phyloP scores from a whole-genome alignment of 2,113 vertebrate genomes.

The Leucoraja erinaceus region DNA sequence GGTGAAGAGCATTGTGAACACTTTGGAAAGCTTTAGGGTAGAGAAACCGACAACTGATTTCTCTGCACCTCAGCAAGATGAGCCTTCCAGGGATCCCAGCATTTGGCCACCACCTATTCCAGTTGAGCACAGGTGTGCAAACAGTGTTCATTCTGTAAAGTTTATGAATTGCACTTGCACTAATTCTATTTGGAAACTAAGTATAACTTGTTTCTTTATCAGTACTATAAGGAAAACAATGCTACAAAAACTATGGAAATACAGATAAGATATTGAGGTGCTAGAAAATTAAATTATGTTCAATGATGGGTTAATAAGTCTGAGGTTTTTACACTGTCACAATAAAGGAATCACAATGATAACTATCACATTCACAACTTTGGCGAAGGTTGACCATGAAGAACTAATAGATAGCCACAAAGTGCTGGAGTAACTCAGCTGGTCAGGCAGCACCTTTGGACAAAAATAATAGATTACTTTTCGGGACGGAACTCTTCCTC shows the following conservation, averaged over 20 bases:
- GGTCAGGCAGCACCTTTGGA: too few species aligned
- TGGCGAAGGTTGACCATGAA: too few species aligned
- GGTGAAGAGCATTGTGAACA: constrained; percentile 82
- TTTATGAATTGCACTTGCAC: not conserved
- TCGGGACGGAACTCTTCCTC: too few species aligned
- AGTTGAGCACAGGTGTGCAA: constrained; percentile 80
- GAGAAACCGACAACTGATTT: constrained; percentile 74
- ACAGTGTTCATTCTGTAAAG: not conserved
- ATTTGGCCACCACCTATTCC: constrained; percentile 94
- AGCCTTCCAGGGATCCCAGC: constrained; percentile 68
- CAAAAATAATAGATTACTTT: too few species aligned
- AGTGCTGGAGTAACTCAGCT: too few species aligned
- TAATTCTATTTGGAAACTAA: not conserved
- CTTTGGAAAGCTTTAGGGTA: constrained; percentile 83
- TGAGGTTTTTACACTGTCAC: too few species aligned
- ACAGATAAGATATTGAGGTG: not conserved
- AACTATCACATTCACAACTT: too few species aligned
- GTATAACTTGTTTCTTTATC: not conserved
- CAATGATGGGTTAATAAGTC: not conserved
- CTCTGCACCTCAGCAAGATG: constrained; percentile 66
- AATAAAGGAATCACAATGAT: too few species aligned
- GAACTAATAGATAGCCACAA: too few species aligned
- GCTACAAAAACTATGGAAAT: not conserved
- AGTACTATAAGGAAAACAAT: not conserved
- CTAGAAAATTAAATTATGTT: not conserved